A percentile compares a stretch with the other conserved stretches of the same genome.
phyloP scores from a whole-genome alignment of 2,888 invertebrate genomes.

The Harmothoe impar region DNA sequence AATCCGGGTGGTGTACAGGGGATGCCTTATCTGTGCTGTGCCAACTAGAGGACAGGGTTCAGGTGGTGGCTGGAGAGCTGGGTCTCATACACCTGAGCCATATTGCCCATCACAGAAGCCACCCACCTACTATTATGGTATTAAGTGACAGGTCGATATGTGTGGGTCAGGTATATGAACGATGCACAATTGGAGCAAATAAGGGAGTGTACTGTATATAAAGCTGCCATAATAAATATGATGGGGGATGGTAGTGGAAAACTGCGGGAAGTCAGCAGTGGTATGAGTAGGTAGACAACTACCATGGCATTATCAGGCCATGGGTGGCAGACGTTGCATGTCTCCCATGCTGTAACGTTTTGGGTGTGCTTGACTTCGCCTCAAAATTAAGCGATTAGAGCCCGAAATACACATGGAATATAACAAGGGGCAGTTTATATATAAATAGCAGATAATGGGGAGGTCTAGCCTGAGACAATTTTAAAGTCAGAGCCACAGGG shows the following conservation, averaged over 20 bases:
- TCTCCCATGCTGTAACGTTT: not conserved
- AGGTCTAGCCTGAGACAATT: not conserved
- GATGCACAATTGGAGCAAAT: no score
- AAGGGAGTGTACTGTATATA: no score
- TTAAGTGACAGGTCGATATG: no score
- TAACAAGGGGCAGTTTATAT: not conserved
- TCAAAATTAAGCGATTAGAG: not conserved
- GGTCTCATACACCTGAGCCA: not conserved
- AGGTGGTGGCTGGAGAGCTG: not conserved
- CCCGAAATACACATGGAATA: not conserved
- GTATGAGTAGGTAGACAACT: no score
- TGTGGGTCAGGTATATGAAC: no score
- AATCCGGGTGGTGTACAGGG: not conserved
- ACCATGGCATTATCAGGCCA: no score
- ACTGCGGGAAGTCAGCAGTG: no score
- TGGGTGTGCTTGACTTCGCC: not conserved
- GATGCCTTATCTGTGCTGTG: slow-evolving; percentile 29
- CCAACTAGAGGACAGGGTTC: not conserved
- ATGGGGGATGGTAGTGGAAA: no score
- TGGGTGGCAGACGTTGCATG: not conserved
- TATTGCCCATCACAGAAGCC: not conserved
- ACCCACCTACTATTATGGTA: not conserved
- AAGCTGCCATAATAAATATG: no score
- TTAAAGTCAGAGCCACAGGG: not conserved
- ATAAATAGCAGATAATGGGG: not conserved